These are phyloP conservation scores for Gorsachius goisagi DNA, from an alignment of 2,113 vertebrate species.

Conservation along the genomic window DNA sequence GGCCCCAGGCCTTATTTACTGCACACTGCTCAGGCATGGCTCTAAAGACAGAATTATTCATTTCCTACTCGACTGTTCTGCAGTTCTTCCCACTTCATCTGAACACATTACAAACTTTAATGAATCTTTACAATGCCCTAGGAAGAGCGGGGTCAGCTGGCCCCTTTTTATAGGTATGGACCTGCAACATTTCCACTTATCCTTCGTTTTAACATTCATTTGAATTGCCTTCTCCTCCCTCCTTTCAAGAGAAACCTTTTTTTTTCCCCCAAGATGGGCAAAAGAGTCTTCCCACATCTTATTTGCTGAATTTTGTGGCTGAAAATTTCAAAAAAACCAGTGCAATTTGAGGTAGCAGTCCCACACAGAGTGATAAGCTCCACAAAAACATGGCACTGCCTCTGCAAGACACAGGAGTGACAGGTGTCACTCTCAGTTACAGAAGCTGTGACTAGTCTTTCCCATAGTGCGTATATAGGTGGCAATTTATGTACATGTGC, in stretches of 20 bases:
- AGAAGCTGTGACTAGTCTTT: background rate
- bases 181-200: background rate
- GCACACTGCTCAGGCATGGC: constrained; percentile 13
- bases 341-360: background rate
- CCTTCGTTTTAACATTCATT: background rate
- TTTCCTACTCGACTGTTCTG: constrained; percentile 23
- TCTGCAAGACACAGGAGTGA: background rate
- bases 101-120: constrained; percentile 14
- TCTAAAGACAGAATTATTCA: constrained; percentile 65
- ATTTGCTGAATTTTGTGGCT: background rate
- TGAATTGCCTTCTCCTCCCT: background rate
- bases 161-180: background rate
- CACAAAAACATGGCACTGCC: background rate
- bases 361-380: background rate
- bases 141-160: background rate
- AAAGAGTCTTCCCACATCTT: background rate
- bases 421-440: background rate
- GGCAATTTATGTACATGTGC: background rate
- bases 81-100: background rate
- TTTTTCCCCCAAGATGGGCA: no score
- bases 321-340: background rate
- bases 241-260: background rate
- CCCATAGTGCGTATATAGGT: background rate
- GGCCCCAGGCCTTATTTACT: constrained; percentile 67
- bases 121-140: background rate